Percentiles rank a stretch among this genome's conserved stretches.
These are phyloP conservation scores for Marronus borbonicus DNA, from an alignment of 2,888 invertebrate species.

Conservation along the genomic window DNA sequence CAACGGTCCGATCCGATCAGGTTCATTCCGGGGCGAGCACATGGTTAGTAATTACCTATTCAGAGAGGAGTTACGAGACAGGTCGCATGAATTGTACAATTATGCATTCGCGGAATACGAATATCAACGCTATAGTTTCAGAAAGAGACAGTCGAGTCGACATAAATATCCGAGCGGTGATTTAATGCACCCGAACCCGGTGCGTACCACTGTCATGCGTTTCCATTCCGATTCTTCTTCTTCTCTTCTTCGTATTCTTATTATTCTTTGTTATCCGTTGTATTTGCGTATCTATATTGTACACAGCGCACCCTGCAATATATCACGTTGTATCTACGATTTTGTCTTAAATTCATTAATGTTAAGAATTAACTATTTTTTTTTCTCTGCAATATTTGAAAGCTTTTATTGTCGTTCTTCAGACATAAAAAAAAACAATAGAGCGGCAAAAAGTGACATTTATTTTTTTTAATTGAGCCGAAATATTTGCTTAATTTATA, in stretches of 20 bases:
- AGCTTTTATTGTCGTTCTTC: too few relatives aligned
- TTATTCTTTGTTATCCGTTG: constrained; percentile 31
- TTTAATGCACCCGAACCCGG: constrained; percentile 59
- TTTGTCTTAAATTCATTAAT: background rate
- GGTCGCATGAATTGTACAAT: constrained; percentile 65
- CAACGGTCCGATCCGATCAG: constrained; percentile 47
- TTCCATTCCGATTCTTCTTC: constrained; percentile 41
- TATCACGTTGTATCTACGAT: background rate
- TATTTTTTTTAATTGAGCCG: too few relatives aligned
- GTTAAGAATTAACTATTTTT: too few relatives aligned
- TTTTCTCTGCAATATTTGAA: too few relatives aligned
- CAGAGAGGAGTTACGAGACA: constrained; percentile 64
- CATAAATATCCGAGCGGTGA: constrained; percentile 62
- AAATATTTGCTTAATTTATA: too few relatives aligned
- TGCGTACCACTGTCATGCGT: constrained; percentile 55
- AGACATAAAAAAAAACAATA: too few relatives aligned
- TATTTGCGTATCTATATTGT: constrained; percentile 6
- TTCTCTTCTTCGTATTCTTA: constrained; percentile 32
- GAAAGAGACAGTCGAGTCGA: constrained; percentile 60
- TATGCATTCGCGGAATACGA: constrained; percentile 64
- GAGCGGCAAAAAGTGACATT: too few relatives aligned
- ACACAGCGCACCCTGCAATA: background rate
- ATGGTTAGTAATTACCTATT: constrained; percentile 64
- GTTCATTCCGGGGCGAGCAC: constrained; percentile 50
- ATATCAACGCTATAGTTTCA: constrained; percentile 64